Conservation (phyloP, 2,113 vertebrate species). For the Tachuris rubrigastra region DNA sequence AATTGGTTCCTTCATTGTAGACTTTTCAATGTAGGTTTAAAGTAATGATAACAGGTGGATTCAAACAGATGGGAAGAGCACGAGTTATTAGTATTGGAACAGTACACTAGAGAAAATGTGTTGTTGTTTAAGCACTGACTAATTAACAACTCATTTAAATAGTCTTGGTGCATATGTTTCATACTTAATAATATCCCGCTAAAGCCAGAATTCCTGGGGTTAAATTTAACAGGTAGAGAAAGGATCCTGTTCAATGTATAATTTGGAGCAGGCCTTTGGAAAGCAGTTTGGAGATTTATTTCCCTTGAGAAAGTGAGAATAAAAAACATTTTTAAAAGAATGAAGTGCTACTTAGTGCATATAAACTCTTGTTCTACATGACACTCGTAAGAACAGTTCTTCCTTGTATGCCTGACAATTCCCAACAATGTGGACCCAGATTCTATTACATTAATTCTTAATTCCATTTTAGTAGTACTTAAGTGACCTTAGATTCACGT, state of each 20-base stretch:
- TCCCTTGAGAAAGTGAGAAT: background rate
- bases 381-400: background rate
- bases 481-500: background rate
- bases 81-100: constrained; percentile 19
- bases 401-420: background rate
- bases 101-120: constrained; percentile 31
- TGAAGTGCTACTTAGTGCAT: background rate
- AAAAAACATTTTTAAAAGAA: background rate
- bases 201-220: background rate
- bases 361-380: background rate
- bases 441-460: background rate
- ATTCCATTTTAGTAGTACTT: background rate
- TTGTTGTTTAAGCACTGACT: constrained; percentile 31
- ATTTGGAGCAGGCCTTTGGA: background rate
- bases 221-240: background rate
- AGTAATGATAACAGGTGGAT: constrained; percentile 33
- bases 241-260: background rate
- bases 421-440: background rate
- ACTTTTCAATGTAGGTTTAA: background rate
- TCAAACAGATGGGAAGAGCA: constrained; percentile 42
- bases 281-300: background rate
- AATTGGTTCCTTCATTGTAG: background rate
- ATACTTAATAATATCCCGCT: background rate
- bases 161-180: constrained; percentile 18
- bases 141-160: constrained; percentile 56